Evolutionary conservation across 2,797 vertebrate species (phyloP).

Genomic region (Spinus olivaceus): DNA sequence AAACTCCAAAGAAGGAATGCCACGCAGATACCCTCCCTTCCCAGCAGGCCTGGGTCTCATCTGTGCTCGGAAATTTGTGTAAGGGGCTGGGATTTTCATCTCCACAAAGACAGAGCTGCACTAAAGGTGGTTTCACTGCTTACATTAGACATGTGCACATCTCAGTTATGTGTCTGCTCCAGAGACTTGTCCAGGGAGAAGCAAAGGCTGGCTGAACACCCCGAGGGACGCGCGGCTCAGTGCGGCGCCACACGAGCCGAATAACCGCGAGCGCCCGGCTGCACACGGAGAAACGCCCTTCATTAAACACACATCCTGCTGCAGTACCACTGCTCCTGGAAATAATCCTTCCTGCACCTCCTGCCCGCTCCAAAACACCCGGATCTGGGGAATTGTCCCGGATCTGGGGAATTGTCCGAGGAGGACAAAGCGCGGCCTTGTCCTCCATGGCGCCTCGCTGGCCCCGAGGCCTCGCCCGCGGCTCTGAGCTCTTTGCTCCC

Average conservation of each 20-base stretch:
- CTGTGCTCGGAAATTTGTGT: neutral
- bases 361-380: neutral
- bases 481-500: neutral
- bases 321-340: neutral
- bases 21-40: neutral
- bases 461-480: neutral
- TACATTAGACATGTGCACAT: neutral
- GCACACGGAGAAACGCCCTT: rapidly evolving
- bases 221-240: rapidly evolving
- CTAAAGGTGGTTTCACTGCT: neutral
- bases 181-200: neutral
- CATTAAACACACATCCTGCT: neutral
- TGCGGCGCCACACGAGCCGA: neutral
- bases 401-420: neutral
- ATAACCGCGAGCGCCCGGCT: neutral
- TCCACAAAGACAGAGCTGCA: neutral
- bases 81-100: neutral
- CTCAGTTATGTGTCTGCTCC: neutral
- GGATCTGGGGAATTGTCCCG: neutral
- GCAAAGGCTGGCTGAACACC: neutral
- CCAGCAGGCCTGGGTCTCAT: neutral
- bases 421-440: neutral
- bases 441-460: neutral
- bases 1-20: neutral
- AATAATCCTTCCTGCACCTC: neutral